Evolutionary conservation across 2,113 vertebrate genomes (phyloP).

Genomic region (Bos taurus): ARS-UCD2.0 NC_037350.1:8889501-8890000

Average conservation of each 20-base stretch:
- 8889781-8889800: constrained; percentile 21
- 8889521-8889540: not conserved
- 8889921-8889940: not conserved
- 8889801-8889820: not conserved
- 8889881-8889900: not conserved
- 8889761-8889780: not conserved
- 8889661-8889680: not conserved
- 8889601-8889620: not conserved
- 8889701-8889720: not conserved
- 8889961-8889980: not conserved
- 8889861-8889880: not conserved
- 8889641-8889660: not conserved
- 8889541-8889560: not conserved
- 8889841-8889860: not conserved
- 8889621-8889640: not conserved
- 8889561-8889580: not conserved
- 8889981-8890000: not conserved
- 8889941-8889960: constrained; percentile 3
- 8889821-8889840: not conserved
- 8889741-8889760: not conserved
- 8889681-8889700: not conserved
- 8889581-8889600: not conserved
- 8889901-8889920: constrained; percentile 15
- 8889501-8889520: not conserved
- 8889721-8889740: not conserved